Percentiles rank a stretch among this genome's conserved stretches.
These are phyloP conservation scores for Sycobia sp. DNA, from an alignment of 1,140 invertebrate species.

Conservation along the genomic window DNA sequence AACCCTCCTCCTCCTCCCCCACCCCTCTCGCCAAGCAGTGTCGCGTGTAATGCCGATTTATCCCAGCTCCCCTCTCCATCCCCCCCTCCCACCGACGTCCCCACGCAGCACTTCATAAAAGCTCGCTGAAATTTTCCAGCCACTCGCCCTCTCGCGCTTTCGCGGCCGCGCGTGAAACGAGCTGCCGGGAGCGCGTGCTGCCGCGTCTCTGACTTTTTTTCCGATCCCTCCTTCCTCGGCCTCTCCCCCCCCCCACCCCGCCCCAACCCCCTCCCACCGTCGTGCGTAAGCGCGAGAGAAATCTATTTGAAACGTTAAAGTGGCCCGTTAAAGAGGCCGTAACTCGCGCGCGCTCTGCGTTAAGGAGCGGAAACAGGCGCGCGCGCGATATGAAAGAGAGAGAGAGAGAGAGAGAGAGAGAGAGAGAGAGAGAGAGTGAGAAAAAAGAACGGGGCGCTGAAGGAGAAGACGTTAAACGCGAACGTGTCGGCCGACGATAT, in stretches of 20 bases:
- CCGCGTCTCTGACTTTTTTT: no score
- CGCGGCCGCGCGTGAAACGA: conserved; percentile 23
- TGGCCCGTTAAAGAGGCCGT: conserved; percentile 56
- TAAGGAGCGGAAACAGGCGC: conserved; percentile 42
- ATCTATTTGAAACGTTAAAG: conserved; percentile 58
- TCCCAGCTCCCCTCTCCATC: no score
- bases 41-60: no score
- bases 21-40: no score
- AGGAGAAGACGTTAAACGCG: conserved; percentile 35
- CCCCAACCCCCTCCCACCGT: no score
- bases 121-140: conserved; percentile 12
- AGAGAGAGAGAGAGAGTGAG: conserved; percentile 23
- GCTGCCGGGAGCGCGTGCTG: no score
- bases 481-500: conserved; percentile 37
- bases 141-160: no score
- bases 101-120: conserved; percentile 21
- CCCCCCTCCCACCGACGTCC: no score
- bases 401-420: conserved; percentile 8
- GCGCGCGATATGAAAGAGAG: conserved; percentile 16
- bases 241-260: no score
- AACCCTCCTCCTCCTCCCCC: conserved; percentile 1
- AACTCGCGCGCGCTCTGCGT: conserved; percentile 52
- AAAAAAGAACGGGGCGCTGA: conserved; percentile 33
- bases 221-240: no score
- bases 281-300: no score